Evolutionary conservation across 2,113 vertebrate species (phyloP), one percentile per base, ranked within the genome.

Genomic region (Corythoichthys haematopterus): DNA sequence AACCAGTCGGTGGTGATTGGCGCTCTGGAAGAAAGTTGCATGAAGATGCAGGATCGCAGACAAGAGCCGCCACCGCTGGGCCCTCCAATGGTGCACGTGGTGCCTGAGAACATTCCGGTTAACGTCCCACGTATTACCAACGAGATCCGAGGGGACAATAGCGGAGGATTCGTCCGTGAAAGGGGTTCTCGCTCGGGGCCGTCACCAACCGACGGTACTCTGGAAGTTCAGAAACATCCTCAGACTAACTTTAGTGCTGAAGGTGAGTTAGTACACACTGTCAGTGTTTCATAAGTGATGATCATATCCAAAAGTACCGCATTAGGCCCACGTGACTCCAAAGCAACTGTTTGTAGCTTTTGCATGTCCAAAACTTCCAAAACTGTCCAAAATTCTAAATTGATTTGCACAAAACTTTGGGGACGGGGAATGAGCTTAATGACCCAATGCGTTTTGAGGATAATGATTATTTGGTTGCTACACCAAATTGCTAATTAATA

Each of bases 1-100:
- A 99, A 98, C 83, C 97, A 99, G 89, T 98, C 97, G 0, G 91
- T 93, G 67, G 87, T 93, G 15, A 98, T 99, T 72, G 91, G 93
- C 0, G 73, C 92, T 46, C 67, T 99, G 75, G 97, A 99, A 77
- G 96, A 98, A 72, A 94, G 92, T 59, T 99, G 97, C 70, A 78
- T 96, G 88, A 91, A 91, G 59, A 84, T 96, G 64, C 93, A 96
- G 72, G 93, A 93, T 0, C 91, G 88, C 11, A 92, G 94, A 68
- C 93, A 94, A 47, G 87, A 90, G 1, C 81, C 83, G 20, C 37
- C 75, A 1, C 93, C 93, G 0, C 71, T 89, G 14, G 91, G 95
- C 9, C 97, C 97, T 1, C 96, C 95, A 0, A 92, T 98, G 0
- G 95, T 98, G 69, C 96, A 98, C 84, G 96, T 96, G 1, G 96